phyloP scores from a whole-genome alignment of 2,797 vertebrate genomes.

The Mormyrus hasselquistii region DNA sequence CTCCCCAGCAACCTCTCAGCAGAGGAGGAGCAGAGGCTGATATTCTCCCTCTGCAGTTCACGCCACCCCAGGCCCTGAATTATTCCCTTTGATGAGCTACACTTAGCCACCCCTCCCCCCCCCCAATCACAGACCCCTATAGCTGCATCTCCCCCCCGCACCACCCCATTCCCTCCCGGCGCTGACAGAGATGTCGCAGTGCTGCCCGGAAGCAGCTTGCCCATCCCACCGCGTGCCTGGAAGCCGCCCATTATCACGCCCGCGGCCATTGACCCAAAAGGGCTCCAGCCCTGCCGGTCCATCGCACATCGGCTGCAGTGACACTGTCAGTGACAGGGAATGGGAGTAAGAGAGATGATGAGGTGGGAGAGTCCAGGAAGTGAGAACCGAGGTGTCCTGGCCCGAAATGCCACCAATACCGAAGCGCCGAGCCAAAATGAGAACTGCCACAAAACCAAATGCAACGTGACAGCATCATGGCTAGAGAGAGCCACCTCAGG shows the following conservation, averaged over 20 bases:
- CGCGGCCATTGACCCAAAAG: neutral
- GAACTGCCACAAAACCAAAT: neutral
- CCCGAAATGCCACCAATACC: neutral
- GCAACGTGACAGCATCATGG: neutral
- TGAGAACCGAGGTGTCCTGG: neutral
- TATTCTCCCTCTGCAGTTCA: neutral
- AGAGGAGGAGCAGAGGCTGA: neutral
- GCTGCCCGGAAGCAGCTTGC: neutral
- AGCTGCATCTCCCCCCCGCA: neutral
- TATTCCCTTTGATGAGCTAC: constrained; percentile 8
- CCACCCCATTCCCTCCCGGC: neutral
- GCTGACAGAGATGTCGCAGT: neutral
- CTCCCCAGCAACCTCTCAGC: neutral
- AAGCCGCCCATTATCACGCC: neutral
- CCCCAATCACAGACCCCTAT: neutral
- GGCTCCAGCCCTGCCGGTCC: neutral
- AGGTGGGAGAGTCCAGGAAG: neutral
- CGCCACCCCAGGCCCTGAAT: neutral
- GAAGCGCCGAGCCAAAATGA: neutral
- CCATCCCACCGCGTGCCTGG: neutral
- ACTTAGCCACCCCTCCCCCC: neutral
- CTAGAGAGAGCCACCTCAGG: neutral
- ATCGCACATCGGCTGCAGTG: neutral
- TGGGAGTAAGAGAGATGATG: neutral
- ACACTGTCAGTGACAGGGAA: neutral